Percentiles rank a stretch among this genome's conserved stretches.
Evolutionary conservation across 2,888 invertebrate genomes (phyloP).

Genomic region (Idaea dimidiata): DNA sequence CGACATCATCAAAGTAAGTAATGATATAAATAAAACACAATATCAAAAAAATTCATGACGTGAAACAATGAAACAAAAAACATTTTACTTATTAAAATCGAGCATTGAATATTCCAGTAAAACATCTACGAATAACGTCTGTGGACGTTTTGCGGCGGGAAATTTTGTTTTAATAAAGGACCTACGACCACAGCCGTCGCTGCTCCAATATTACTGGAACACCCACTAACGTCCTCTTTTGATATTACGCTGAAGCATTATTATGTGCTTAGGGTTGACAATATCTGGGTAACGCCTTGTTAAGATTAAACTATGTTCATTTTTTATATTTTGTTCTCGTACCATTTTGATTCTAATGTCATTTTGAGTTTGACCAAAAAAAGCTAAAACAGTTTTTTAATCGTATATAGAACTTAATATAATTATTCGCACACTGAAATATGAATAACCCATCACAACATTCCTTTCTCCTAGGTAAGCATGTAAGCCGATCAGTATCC

Average conservation of each 20-base stretch:
- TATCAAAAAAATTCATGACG: slow-evolving; percentile 11
- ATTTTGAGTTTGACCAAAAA: neutral
- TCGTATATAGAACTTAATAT: too few relatives aligned
- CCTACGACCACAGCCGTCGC: slow-evolving; percentile 67
- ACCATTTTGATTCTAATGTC: neutral
- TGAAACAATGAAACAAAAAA: slow-evolving; percentile 26
- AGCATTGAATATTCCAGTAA: slow-evolving; percentile 36
- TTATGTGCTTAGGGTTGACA: slow-evolving; percentile 72
- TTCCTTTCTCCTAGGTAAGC: too few relatives aligned
- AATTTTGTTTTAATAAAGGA: slow-evolving; percentile 80
- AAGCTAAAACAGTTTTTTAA: neutral
- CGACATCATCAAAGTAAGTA: neutral
- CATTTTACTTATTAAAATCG: slow-evolving; percentile 45
- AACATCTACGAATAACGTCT: slow-evolving; percentile 50
- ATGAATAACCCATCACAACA: too few relatives aligned
- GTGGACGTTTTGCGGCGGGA: slow-evolving; percentile 72
- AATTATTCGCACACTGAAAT: too few relatives aligned
- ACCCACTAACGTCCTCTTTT: slow-evolving; percentile 74
- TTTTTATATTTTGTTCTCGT: slow-evolving; percentile 18
- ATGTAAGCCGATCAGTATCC: too few relatives aligned
- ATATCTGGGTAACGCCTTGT: slow-evolving; percentile 55
- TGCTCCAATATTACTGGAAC: slow-evolving; percentile 69
- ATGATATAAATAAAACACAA: neutral
- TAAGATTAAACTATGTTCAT: slow-evolving; percentile 40
- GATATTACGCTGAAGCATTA: slow-evolving; percentile 74